Conservation (phyloP, 2,888 invertebrate genomes). For the Phortica okadai region DNA sequence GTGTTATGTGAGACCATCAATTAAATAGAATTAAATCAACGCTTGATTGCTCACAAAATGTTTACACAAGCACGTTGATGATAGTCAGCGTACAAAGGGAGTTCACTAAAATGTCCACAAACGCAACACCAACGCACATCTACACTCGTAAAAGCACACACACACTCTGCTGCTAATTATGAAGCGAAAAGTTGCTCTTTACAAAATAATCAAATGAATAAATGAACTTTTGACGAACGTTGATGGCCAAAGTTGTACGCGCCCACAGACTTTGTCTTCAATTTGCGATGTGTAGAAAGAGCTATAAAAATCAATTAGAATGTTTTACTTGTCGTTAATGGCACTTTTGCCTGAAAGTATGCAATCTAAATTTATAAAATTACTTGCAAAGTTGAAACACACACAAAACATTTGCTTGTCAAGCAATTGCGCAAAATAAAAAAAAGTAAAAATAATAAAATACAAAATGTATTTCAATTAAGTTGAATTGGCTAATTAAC, state of each 20-base stretch:
- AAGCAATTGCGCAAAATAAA: too few species aligned
- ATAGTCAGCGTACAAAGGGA: neutral
- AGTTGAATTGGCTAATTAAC: too few species aligned
- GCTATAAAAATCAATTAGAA: neutral
- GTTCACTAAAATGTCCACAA: neutral
- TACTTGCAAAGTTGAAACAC: too few species aligned
- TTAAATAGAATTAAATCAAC: constrained; percentile 30
- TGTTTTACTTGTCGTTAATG: neutral
- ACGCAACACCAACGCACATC: neutral
- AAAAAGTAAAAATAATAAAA: too few species aligned
- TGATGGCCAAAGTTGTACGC: neutral
- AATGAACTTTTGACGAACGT: constrained; percentile 35
- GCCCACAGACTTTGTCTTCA: neutral
- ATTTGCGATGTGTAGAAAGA: neutral
- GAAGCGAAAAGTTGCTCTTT: constrained; percentile 15
- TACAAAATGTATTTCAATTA: too few species aligned
- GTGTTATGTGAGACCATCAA: constrained; percentile 9
- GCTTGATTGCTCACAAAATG: constrained; percentile 27
- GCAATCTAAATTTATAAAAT: constrained; percentile 1
- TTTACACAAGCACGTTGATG: constrained; percentile 9
- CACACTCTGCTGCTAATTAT: constrained; percentile 10
- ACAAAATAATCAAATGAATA: constrained; percentile 25
- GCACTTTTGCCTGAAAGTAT: constrained; percentile 10
- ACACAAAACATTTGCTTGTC: too few species aligned
- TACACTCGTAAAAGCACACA: neutral